Evolutionary conservation across 2,797 vertebrate species (phyloP), one percentile per base, ranked within the genome.

Genomic region (Kryptopterus vitreolus): DNA sequence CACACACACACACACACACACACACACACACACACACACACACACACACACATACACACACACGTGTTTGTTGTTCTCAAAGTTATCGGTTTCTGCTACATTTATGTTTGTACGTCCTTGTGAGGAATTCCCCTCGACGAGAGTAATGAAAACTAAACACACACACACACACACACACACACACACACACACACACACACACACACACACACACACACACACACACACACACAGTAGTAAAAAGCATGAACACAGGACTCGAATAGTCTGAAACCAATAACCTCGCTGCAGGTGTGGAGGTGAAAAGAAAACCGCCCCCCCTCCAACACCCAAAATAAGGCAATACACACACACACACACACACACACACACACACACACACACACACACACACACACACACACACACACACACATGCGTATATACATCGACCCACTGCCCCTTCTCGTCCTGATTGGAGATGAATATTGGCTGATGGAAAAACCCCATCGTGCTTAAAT

Each of bases 191-290:
- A 76, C 26, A 46, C 57, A 78, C 77, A 80, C 57, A 57, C 46
- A 74, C 43, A 55, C 48, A 74, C 78, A 76, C 46, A 61, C 57
- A 75, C 57, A 75, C 50, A 48, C 38, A 57, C 74, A 63, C 43
- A 31, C 61, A 62, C 43, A 76, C 33, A 33, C 48, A 78, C 77
- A 74, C 50, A 31, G 62, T 72, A 43, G 63, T 15, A 66, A 52
- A 71, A n/a, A n/a, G n/a, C n/a, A n/a, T 87, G 88, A 90, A 89
- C 84, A 87, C 76, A 84, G 86, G 88, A 80, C 86, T 86, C 86
- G 91, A 92, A n/a, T n/a, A n/a, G n/a, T n/a, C n/a, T n/a, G n/a
- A n/a, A n/a, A n/a, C n/a, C n/a, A n/a, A n/a, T n/a, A n/a, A n/a
- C n/a, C n/a, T n/a, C n/a, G n/a, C n/a, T n/a, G n/a, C n/a, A n/a